Evolutionary conservation across 2,888 invertebrate species (phyloP).

Genomic region (Macrophya annulata): DNA sequence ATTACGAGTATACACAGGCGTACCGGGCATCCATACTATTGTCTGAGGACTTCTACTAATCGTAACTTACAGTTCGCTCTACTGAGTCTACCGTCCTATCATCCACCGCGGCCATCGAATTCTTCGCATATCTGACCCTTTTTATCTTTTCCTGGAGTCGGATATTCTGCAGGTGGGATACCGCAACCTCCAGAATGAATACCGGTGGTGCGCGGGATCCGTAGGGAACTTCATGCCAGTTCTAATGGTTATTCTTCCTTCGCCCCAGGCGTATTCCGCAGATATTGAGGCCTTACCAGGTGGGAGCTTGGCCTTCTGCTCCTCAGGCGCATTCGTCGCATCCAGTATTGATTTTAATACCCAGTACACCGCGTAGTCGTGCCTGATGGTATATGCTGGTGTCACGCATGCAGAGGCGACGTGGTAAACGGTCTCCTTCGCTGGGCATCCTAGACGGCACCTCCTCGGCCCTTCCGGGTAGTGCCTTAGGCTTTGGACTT

Average conservation of each 20-base stretch:
- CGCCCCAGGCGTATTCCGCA: too few species aligned
- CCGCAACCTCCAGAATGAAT: constrained; percentile 2
- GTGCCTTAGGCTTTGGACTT: neutral
- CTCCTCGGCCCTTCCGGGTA: neutral
- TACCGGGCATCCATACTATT: neutral
- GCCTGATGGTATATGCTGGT: constrained; percentile 34
- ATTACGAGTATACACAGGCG: neutral
- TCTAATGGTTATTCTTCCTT: too few species aligned
- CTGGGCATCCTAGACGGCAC: constrained; percentile 22
- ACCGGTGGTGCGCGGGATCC: too few species aligned
- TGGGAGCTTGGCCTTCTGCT: neutral
- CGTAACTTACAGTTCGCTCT: too few species aligned
- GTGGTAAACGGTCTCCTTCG: constrained; percentile 52
- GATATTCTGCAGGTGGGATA: neutral
- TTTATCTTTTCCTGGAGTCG: neutral
- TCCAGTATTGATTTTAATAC: neutral
- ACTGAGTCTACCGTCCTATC: neutral
- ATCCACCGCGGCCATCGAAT: neutral
- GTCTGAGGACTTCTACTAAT: neutral
- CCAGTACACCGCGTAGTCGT: constrained; percentile 50
- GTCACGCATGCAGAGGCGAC: constrained; percentile 13
- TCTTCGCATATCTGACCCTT: neutral
- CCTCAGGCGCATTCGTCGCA: constrained; percentile 33
- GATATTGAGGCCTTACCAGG: constrained; percentile 8
- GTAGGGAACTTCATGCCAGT: too few species aligned